Conservation (phyloP, 2,113 vertebrate species). For the Crotophaga sulcirostris region DNA sequence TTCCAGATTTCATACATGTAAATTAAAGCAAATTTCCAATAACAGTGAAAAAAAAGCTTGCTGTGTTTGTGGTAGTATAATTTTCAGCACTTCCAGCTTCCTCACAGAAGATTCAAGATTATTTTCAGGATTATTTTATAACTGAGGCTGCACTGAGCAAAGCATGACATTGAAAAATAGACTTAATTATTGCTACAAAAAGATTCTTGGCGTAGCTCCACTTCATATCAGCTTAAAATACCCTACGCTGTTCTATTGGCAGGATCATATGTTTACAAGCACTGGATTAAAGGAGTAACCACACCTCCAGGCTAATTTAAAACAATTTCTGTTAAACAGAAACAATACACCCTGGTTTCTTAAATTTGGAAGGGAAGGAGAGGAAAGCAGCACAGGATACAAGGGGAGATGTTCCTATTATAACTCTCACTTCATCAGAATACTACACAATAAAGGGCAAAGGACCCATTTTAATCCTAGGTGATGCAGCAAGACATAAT, state of each 20-base stretch:
- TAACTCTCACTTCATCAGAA: not conserved
- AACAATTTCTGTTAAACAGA: slow-evolving; percentile 51
- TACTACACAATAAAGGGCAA: not conserved
- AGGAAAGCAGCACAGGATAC: not conserved
- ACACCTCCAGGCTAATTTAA: slow-evolving; percentile 56
- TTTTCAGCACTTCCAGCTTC: slow-evolving; percentile 2
- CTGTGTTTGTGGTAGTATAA: not conserved
- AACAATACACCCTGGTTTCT: not conserved
- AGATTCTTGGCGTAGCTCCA: slow-evolving; percentile 25
- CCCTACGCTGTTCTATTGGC: not conserved
- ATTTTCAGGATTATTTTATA: slow-evolving; percentile 46
- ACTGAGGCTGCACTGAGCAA: not conserved
- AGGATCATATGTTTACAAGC: slow-evolving; percentile 50
- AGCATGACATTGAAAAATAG: slow-evolving; percentile 55
- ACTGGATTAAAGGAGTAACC: slow-evolving; percentile 45
- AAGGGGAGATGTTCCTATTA: not conserved
- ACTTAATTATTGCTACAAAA: slow-evolving; percentile 50
- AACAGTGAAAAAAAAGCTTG: not conserved
- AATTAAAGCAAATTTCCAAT: slow-evolving; percentile 3
- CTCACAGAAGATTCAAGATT: not conserved
- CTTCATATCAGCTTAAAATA: slow-evolving; percentile 53
- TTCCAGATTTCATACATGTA: not conserved
- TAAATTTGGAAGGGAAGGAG: not conserved
- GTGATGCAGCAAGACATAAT: not conserved
- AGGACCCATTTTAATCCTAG: slow-evolving; percentile 1